These are phyloP conservation scores for Dipus sagitta DNA, from an alignment of 2,797 vertebrate species.

Conservation along the genomic window DNA sequence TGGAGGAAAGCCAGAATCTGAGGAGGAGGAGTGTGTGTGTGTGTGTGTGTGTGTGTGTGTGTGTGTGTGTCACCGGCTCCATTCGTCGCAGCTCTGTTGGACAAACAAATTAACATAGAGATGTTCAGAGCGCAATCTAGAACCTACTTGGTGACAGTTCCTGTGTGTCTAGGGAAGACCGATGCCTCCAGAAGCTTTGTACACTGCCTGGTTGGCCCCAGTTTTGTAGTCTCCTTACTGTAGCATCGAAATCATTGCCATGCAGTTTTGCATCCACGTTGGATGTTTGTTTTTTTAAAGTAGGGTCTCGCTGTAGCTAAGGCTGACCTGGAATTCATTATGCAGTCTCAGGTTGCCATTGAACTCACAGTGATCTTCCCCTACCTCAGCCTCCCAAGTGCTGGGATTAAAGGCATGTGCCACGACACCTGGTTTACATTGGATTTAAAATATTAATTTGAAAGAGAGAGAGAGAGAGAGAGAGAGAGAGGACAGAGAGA, in stretches of 20 bases:
- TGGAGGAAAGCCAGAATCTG: neutral
- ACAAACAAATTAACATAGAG: neutral
- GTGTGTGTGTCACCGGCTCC: neutral
- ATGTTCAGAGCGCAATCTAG: neutral
- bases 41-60: neutral
- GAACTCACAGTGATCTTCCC: no score
- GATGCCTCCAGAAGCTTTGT: neutral
- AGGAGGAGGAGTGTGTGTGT: neutral
- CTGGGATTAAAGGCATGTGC: no score
- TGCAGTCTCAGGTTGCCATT: no score
- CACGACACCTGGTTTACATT: no score
- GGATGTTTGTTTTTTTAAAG: neutral
- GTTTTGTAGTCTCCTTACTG: neutral
- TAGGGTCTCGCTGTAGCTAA: no score
- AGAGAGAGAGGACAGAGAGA: no score
- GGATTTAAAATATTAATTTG: no score
- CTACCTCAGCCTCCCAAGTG: no score
- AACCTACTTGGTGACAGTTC: neutral
- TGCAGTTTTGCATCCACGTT: neutral
- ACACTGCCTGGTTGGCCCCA: neutral
- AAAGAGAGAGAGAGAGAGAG: no score
- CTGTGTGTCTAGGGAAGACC: neutral
- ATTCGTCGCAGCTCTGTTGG: neutral
- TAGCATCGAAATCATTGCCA: neutral
- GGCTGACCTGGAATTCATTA: no score